These are phyloP conservation scores for Orchestia grillus DNA, from an alignment of 1,140 invertebrate genomes.

Conservation along the genomic window DNA sequence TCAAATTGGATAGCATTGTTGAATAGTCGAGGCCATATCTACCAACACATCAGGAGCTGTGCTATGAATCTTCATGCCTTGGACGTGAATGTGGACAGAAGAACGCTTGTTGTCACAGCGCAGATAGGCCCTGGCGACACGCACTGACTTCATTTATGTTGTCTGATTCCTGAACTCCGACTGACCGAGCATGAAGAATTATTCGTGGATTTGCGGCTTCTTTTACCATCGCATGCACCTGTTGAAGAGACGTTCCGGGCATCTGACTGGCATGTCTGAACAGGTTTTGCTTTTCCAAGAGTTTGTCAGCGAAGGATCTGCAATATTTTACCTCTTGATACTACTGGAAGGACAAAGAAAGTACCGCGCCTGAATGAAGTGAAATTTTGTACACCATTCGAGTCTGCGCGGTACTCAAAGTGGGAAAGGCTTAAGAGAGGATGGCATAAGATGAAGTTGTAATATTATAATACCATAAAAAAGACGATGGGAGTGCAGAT, in stretches of 20 bases:
- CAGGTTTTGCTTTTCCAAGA: background rate
- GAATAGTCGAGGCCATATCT: background rate
- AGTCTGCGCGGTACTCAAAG: background rate
- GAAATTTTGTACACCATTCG: background rate
- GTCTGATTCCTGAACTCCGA: slow-evolving; percentile 25
- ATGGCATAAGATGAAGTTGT: no score
- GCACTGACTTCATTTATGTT: slow-evolving; percentile 42
- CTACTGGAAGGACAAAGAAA: background rate
- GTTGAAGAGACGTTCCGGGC: background rate
- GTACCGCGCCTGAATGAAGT: background rate
- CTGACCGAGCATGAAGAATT: slow-evolving; percentile 50
- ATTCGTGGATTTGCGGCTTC: background rate
- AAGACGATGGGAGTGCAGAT: background rate
- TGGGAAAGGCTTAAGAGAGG: background rate
- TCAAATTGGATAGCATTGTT: background rate
- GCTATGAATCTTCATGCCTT: background rate
- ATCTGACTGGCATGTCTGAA: background rate
- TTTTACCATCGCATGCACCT: background rate
- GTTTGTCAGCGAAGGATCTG: background rate
- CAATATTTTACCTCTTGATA: background rate
- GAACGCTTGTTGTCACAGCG: background rate
- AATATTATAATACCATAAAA: background rate
- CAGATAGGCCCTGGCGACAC: background rate
- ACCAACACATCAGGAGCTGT: background rate
- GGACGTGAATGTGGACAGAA: slow-evolving; percentile 5